phyloP scores from a whole-genome alignment of 2,888 invertebrate species.

The Andrena camellia region DNA sequence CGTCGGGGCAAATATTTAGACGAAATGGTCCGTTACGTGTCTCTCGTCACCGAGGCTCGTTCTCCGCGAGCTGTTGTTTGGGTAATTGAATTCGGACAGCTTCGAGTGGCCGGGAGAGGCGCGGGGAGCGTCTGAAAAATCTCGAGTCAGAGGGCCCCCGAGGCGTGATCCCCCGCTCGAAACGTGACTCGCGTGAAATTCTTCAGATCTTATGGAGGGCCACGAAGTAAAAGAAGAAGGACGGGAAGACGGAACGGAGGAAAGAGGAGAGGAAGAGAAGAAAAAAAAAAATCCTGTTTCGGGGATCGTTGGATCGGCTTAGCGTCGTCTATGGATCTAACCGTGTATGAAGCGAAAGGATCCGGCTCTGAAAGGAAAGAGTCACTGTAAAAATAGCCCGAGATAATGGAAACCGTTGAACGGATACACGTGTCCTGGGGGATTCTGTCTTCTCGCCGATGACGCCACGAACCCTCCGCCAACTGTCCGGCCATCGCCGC shows the following conservation, averaged over 20 bases:
- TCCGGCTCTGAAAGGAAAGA: slow-evolving; percentile 66
- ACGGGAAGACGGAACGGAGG: background rate
- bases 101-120: slow-evolving; percentile 39
- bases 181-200: slow-evolving; percentile 80
- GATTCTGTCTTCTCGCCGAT: slow-evolving; percentile 24
- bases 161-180: slow-evolving; percentile 68
- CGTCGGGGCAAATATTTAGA: slow-evolving; percentile 46
- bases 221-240: slow-evolving; percentile 45
- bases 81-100: slow-evolving; percentile 59
- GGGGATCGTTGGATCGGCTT: slow-evolving; percentile 76
- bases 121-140: slow-evolving; percentile 60
- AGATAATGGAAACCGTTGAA: slow-evolving; percentile 71
- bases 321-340: slow-evolving; percentile 72
- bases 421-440: slow-evolving; percentile 64
- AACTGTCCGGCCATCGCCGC: background rate
- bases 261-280: slow-evolving; percentile 25
- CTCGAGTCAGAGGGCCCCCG: slow-evolving; percentile 57
- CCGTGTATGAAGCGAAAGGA: slow-evolving; percentile 68
- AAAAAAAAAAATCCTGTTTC: slow-evolving; percentile 74
- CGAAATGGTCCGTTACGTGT: slow-evolving; percentile 9
- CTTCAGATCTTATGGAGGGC: slow-evolving; percentile 72
- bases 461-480: background rate
- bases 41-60: slow-evolving; percentile 34
- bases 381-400: slow-evolving; percentile 74
- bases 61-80: slow-evolving; percentile 38